Percentiles rank a stretch among this genome's conserved stretches.
Evolutionary conservation across 2,113 vertebrate species (phyloP).

Genomic region (Halichoerus grypus): DNA sequence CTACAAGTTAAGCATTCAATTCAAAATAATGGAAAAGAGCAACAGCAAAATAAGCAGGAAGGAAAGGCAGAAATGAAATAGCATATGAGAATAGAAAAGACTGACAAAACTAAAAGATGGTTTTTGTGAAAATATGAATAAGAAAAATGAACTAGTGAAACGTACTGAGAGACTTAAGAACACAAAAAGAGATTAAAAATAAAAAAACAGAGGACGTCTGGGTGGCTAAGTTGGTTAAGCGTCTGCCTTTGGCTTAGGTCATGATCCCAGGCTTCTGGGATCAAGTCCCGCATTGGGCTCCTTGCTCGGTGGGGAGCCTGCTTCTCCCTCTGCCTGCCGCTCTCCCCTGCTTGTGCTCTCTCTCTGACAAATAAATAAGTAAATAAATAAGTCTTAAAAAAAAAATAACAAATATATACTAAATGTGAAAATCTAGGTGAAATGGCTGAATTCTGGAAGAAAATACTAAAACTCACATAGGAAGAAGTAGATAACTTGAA

Average conservation of each 20-base stretch:
- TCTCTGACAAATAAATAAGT: background rate
- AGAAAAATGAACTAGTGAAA: background rate
- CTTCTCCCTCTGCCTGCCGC: background rate
- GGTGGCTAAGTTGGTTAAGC: background rate
- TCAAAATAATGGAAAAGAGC: slow-evolving; percentile 11
- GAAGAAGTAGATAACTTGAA: background rate
- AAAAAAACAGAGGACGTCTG: background rate
- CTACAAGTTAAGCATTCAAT: background rate
- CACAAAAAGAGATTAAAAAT: background rate
- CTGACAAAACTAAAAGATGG: background rate
- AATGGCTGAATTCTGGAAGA: background rate
- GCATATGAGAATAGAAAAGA: background rate
- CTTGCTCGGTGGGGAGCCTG: background rate
- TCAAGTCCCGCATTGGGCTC: background rate
- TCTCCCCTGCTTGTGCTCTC: background rate
- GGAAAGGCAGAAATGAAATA: slow-evolving; percentile 1
- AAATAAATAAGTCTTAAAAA: background rate
- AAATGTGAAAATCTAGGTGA: background rate
- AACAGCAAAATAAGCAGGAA: slow-evolving; percentile 1
- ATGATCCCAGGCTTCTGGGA: background rate
- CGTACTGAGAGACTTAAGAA: background rate
- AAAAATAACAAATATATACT: background rate
- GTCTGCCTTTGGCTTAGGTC: background rate
- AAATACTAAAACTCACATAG: background rate
- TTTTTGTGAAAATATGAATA: background rate